phyloP scores from a whole-genome alignment of 2,888 invertebrate genomes.

The Melitaea athalia region DNA sequence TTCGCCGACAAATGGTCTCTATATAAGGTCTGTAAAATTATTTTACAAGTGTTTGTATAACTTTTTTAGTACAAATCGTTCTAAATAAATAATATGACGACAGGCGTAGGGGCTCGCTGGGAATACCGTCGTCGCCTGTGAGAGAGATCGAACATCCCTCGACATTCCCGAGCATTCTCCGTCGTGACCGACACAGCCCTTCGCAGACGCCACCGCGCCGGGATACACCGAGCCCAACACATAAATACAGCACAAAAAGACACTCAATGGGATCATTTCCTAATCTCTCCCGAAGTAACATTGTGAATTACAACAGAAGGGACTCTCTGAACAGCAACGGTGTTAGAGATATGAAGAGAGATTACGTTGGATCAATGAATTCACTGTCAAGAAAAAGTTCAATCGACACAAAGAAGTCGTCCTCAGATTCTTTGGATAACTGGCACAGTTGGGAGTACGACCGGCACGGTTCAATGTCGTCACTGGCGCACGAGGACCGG shows the following conservation, averaged over 20 bases:
- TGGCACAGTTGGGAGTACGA: constrained; percentile 87
- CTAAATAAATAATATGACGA: constrained; percentile 38
- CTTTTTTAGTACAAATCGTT: constrained; percentile 4
- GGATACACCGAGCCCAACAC: constrained; percentile 76
- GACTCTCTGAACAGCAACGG: constrained; percentile 67
- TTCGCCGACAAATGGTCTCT: constrained; percentile 74
- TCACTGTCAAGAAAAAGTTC: constrained; percentile 78
- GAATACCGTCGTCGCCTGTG: constrained; percentile 80
- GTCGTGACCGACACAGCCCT: constrained; percentile 82
- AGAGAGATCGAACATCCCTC: constrained; percentile 87
- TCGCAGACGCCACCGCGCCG: constrained; percentile 75
- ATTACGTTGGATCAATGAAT: constrained; percentile 76
- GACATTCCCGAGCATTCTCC: constrained; percentile 85
- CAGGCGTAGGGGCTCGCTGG: constrained; percentile 84
- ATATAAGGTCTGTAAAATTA: constrained; percentile 67
- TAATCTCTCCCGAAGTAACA: constrained; percentile 65
- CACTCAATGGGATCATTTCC: constrained; percentile 76
- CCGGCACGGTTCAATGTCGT: constrained; percentile 84
- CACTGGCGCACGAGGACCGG: constrained; percentile 82
- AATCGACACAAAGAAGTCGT: constrained; percentile 78
- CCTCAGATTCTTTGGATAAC: constrained; percentile 87
- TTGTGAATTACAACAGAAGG: constrained; percentile 72
- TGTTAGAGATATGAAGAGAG: constrained; percentile 77
- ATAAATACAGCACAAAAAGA: constrained; percentile 63
- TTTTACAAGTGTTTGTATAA: neutral